A percentile compares a stretch with the other conserved stretches of the same genome.
phyloP scores from a whole-genome alignment of 35 echinoderm and acorn worm genomes.

The Apostichopus parvimensis region DNA sequence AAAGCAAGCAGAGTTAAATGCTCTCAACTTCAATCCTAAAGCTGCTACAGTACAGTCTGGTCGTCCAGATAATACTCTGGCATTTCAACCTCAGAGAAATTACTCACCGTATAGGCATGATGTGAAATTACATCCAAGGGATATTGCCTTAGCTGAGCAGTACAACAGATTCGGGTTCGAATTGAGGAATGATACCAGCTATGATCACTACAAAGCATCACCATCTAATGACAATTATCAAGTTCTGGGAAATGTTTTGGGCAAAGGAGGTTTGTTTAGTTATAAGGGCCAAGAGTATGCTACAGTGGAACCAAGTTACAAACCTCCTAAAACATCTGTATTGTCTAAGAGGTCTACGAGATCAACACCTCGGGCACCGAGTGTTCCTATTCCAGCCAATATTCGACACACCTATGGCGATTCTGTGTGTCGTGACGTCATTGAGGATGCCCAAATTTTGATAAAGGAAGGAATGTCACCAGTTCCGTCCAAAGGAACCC shows the following conservation, averaged over 20 bases:
- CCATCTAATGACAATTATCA: conserved; percentile 60
- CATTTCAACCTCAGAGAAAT: conserved; percentile 60
- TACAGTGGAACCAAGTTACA: conserved; percentile 19
- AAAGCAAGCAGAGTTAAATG: conserved; percentile 64
- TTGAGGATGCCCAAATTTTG: conserved; percentile 47
- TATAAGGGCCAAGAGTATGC: conserved; percentile 71
- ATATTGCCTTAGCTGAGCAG: conserved; percentile 79
- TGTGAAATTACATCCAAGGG: conserved; percentile 75
- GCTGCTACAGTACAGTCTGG: conserved; percentile 35
- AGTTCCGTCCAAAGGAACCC: conserved; percentile 13
- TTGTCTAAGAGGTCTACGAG: conserved; percentile 1
- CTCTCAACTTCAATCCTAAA: conserved; percentile 75
- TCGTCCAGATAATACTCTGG: conserved; percentile 50
- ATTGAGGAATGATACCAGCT: conserved; percentile 69
- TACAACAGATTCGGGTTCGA: conserved; percentile 82
- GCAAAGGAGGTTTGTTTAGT: conserved; percentile 66
- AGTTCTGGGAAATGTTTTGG: conserved; percentile 70
- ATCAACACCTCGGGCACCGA: conserved; percentile 34
- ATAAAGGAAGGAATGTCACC: not conserved
- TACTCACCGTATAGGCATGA: conserved; percentile 78
- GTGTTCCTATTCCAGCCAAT: conserved; percentile 75
- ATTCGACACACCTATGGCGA: conserved; percentile 77
- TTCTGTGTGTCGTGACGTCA: conserved; percentile 58
- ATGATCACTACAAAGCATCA: conserved; percentile 60
- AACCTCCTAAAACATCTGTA: not conserved